Conservation (phyloP, 2,113 vertebrate genomes). For the Heterochromis multidens region DNA sequence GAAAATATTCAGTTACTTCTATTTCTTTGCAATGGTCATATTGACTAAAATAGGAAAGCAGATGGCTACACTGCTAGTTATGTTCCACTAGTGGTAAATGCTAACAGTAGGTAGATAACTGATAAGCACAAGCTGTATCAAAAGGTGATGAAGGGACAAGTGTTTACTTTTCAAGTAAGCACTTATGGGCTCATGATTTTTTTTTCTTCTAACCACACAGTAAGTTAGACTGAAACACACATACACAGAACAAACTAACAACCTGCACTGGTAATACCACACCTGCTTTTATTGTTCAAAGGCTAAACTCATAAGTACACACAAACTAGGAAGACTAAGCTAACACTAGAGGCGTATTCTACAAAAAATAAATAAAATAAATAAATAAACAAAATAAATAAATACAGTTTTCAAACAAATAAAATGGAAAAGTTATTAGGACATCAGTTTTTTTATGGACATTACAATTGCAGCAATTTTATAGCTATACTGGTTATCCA, state of each 20-base stretch:
- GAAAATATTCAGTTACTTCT: neutral
- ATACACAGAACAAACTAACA: neutral
- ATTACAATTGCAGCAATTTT: neutral
- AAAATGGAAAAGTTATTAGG: too few species aligned
- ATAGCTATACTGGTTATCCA: neutral
- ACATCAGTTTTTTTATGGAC: too few species aligned
- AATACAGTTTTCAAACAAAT: too few species aligned
- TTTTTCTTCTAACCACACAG: too few species aligned
- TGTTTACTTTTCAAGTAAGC: neutral
- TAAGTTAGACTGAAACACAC: too few species aligned
- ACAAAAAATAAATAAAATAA: too few species aligned
- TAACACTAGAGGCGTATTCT: neutral
- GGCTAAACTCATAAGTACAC: neutral
- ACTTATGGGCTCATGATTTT: neutral
- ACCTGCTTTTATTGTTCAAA: neutral
- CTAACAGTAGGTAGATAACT: neutral
- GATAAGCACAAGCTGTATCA: neutral
- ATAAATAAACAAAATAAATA: too few species aligned
- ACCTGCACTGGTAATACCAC: neutral
- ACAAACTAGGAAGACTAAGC: neutral
- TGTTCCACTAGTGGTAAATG: neutral
- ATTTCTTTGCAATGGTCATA: neutral
- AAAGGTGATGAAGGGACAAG: too few species aligned
- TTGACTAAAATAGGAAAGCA: neutral
- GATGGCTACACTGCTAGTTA: neutral